These are phyloP conservation scores for Enteromius mattozi DNA, from an alignment of 2,797 vertebrate genomes.

Conservation along the genomic window DNA sequence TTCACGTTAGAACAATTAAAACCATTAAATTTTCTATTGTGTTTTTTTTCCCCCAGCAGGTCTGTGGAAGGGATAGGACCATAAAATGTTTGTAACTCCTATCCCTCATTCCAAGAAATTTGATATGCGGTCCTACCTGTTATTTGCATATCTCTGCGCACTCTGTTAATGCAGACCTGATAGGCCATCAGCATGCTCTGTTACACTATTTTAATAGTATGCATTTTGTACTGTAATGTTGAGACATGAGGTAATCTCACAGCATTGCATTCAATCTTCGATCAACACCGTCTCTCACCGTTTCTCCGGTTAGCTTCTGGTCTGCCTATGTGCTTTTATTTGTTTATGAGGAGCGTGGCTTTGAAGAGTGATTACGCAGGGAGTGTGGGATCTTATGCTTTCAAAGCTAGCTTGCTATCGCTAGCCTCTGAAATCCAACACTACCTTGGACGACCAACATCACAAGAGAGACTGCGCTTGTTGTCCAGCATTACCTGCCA, in stretches of 20 bases:
- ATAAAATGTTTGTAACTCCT: not conserved
- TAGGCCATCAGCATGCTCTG: not conserved
- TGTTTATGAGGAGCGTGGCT: not conserved
- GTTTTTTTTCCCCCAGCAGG: too few species aligned
- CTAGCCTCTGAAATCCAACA: not conserved
- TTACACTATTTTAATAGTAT: not conserved
- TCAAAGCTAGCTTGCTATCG: not conserved
- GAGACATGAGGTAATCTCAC: not conserved
- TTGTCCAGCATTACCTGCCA: not conserved
- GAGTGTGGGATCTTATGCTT: not conserved
- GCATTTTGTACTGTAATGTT: not conserved
- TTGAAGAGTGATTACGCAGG: not conserved
- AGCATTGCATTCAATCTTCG: not conserved
- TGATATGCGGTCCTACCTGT: not conserved
- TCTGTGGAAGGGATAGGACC: not conserved
- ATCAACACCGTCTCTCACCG: not conserved
- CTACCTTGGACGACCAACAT: not conserved
- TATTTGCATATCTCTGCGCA: not conserved
- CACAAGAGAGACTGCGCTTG: not conserved
- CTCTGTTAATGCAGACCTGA: not conserved
- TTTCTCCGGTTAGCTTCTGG: not conserved
- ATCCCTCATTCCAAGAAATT: not conserved
- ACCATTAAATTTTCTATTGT: too few species aligned
- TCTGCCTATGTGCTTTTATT: not conserved
- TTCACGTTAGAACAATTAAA: too few species aligned